Percentiles rank a stretch among this genome's conserved stretches.
Evolutionary conservation across 2,888 invertebrate species (phyloP).

Genomic region (Beris chalybata): DNA sequence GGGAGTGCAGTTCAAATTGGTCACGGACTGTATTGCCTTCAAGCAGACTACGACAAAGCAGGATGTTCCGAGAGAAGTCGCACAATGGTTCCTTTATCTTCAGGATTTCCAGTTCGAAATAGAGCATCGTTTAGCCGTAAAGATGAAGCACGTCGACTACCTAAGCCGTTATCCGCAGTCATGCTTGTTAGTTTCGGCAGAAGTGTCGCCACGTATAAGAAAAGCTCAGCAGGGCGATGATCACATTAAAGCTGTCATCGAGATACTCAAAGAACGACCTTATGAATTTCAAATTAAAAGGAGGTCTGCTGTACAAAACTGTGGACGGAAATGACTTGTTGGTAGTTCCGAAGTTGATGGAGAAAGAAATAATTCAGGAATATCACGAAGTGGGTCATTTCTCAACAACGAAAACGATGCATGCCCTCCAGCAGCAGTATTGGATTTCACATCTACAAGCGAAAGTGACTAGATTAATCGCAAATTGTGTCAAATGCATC

Average conservation of each 20-base stretch:
- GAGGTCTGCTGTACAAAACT: background rate
- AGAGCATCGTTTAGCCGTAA: background rate
- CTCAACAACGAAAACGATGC: background rate
- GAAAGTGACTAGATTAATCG: background rate
- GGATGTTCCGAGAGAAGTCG: constrained; percentile 43
- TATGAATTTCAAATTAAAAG: constrained; percentile 3
- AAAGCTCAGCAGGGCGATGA: background rate
- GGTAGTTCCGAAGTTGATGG: background rate
- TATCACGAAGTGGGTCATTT: constrained; percentile 1
- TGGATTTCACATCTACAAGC: background rate
- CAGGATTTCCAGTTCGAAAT: background rate
- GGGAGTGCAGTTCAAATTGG: constrained; percentile 41
- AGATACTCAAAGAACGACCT: background rate
- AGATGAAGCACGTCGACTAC: constrained; percentile 1
- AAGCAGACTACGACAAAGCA: constrained; percentile 43
- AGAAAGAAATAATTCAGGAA: background rate
- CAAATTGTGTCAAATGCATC: no score
- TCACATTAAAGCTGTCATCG: background rate
- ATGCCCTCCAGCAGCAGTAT: background rate
- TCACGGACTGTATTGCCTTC: constrained; percentile 46
- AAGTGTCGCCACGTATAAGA: background rate
- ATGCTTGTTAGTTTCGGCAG: background rate
- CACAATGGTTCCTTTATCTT: background rate
- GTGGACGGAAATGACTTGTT: background rate
- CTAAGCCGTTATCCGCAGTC: constrained; percentile 1